Base-by-base conservation (phyloP, 2,113 vertebrate genomes). In the Dipodomys stephensi region DNA sequence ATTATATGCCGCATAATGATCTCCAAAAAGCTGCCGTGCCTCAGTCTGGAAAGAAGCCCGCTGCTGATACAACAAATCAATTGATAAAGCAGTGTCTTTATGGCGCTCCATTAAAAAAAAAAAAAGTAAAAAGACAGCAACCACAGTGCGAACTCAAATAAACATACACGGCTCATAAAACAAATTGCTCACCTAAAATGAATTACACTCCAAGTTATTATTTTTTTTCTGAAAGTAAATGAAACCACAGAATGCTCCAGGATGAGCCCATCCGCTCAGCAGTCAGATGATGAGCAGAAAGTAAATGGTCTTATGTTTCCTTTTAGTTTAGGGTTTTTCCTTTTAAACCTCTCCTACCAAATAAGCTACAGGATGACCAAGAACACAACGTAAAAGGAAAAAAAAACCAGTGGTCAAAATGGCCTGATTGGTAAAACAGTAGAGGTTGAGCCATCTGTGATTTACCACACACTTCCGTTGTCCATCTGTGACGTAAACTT, bases 401-500 rank as follows among this genome's bases (percentile, higher is more conserved):
- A 92, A 87, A 97, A 13, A 57, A 57, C 53, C 53, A 96, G 95
- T 86, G 89, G 94, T 95, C 89, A 95, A 98, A 98, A 98, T 97
- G 95, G 96, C 96, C 94, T 94, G 93, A 97, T 98, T 98, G 97
- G 97, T 97, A 97, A 98, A 97, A 98, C 95, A 97, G 97, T 94
- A 84, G 97, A 97, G 98, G 97, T 97, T 97, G 97, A 93, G 97
- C 98, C 98, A 98, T 98, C 98, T 98, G 98, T 98, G 98, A 98
- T 98, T 98, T 97, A 98, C 95, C 97, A 95, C 74, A 64, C 83
- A 91, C 98, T 96, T 96, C 94, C 93, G 88, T 97, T 95, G 96
- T 94, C 98, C 98, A 98, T 98, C 98, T 98, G 98, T 96, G 97
- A 94, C 96, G 0, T 39, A 84, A 97, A 76, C 85, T 39, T 67